phyloP scores from a whole-genome alignment of 2,888 invertebrate species.

The Acanthoscelides obtectus region DNA sequence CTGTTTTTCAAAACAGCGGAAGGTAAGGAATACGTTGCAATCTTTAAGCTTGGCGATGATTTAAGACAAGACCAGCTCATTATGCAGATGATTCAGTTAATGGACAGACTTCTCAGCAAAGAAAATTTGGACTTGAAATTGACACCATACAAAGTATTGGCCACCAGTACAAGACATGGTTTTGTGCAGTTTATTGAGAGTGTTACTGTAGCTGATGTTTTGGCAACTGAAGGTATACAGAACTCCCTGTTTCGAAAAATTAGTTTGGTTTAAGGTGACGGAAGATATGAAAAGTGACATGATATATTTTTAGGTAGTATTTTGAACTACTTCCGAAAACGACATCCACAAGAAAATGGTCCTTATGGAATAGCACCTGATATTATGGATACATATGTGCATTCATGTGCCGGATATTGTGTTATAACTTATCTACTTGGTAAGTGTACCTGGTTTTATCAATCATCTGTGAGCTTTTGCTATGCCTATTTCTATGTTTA shows the following conservation, averaged over 20 bases:
- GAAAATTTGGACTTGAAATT: constrained; percentile 96
- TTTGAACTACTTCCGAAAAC: constrained; percentile 86
- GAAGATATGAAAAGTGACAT: no score
- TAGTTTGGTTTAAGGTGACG: no score
- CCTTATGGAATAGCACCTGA: constrained; percentile 89
- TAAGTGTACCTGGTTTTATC: no score
- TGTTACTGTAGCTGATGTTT: constrained; percentile 85
- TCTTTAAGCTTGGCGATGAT: constrained; percentile 98
- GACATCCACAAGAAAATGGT: constrained; percentile 82
- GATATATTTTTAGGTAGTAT: constrained; percentile 72
- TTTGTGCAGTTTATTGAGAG: constrained; percentile 96
- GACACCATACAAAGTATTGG: constrained; percentile 92
- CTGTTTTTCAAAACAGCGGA: constrained; percentile 82
- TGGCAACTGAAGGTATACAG: constrained; percentile 67
- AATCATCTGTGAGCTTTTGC: no score
- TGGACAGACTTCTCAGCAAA: constrained; percentile 90
- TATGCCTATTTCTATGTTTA: no score
- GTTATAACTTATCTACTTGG: constrained; percentile 91
- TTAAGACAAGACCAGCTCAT: constrained; percentile 96
- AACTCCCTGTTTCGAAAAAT: no score
- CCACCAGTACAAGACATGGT: constrained; percentile 93
- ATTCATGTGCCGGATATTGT: constrained; percentile 96
- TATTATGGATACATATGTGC: constrained; percentile 96
- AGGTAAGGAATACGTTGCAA: constrained; percentile 84
- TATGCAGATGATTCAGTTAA: constrained; percentile 94